A percentile compares a stretch with the other conserved stretches of the same genome.
phyloP scores from a whole-genome alignment of 2,888 invertebrate species.

The Lasioglossum malachurum region DNA sequence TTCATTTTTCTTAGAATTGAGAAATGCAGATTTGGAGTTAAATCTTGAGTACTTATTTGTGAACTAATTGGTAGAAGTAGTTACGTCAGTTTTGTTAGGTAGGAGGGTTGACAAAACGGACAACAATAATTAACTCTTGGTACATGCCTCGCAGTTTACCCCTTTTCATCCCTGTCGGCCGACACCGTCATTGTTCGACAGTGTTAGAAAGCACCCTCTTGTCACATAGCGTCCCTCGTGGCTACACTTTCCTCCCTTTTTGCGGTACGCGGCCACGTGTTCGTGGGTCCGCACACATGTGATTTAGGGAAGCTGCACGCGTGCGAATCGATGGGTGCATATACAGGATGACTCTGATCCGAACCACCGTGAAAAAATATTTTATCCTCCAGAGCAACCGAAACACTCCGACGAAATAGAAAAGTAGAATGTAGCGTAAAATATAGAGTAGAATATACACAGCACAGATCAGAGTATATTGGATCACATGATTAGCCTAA shows the following conservation, averaged over 20 bases:
- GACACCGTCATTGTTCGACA: slow-evolving; percentile 14
- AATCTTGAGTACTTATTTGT: neutral
- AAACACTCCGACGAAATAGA: neutral
- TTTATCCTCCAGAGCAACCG: neutral
- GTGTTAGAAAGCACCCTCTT: slow-evolving; percentile 5
- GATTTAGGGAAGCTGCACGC: slow-evolving; percentile 6
- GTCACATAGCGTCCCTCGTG: slow-evolving; percentile 3
- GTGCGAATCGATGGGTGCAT: neutral
- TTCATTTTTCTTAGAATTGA: neutral
- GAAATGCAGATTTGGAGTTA: neutral
- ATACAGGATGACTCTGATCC: neutral
- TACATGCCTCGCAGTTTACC: neutral
- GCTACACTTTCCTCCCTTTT: neutral
- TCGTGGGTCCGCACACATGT: neutral
- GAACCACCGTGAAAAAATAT: neutral
- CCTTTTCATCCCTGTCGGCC: neutral
- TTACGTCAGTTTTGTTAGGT: neutral
- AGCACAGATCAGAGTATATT: neutral
- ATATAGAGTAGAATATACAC: neutral
- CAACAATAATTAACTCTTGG: neutral
- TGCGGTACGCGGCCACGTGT: neutral
- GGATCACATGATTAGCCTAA: neutral
- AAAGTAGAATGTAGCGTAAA: neutral
- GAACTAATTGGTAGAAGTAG: neutral
- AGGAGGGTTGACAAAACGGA: neutral